Conservation (phyloP, 2,888 invertebrate genomes). For the Celastrina argiolus region DNA sequence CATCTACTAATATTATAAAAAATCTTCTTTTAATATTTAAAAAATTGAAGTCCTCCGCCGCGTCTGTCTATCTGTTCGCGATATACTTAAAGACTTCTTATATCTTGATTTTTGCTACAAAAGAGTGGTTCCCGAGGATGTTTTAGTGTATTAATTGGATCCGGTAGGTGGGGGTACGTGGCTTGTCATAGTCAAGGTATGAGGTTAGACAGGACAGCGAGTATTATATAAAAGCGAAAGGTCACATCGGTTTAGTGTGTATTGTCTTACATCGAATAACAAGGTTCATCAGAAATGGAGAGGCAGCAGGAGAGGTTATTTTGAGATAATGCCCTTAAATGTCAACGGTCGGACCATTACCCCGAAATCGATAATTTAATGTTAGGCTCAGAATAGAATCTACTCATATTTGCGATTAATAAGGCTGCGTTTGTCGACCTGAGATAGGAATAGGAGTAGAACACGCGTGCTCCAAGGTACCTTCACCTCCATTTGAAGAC, state of each 20-base stretch:
- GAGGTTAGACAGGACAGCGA: no score
- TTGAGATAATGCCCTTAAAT: constrained; percentile 8
- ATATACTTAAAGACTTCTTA: no score
- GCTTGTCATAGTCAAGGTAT: no score
- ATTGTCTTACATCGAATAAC: not conserved
- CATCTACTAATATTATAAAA: no score
- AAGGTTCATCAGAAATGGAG: not conserved
- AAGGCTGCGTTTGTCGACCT: constrained; percentile 18
- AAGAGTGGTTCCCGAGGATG: no score
- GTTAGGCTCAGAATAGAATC: not conserved
- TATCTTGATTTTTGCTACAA: no score
- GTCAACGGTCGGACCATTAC: constrained; percentile 1
- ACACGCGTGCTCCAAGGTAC: constrained; percentile 29
- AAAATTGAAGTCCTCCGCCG: no score
- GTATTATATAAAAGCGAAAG: no score
- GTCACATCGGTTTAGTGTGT: not conserved
- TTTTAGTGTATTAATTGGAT: no score
- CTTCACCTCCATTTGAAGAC: constrained; percentile 35
- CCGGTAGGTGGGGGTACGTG: no score
- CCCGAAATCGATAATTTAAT: not conserved
- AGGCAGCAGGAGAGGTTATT: not conserved
- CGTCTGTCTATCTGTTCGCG: no score
- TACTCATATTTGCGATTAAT: constrained; percentile 17
- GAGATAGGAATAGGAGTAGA: constrained; percentile 27
- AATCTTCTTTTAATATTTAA: no score